These are phyloP conservation scores for Elysia chlorotica DNA, from an alignment of 1,140 invertebrate genomes.

Conservation along the genomic window DNA sequence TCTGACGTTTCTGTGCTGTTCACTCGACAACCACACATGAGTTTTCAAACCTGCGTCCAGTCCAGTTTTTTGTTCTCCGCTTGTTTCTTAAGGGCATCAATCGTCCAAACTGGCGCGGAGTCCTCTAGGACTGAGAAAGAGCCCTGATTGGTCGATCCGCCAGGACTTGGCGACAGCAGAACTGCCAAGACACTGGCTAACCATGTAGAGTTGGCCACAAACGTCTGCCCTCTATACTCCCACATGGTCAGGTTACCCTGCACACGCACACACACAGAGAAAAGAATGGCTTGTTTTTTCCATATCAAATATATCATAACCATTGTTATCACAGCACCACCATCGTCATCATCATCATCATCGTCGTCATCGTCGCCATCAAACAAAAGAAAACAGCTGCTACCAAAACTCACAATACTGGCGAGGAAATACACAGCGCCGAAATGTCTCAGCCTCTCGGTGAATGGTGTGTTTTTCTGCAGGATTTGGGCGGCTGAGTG, in stretches of 20 bases:
- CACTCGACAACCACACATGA: no score
- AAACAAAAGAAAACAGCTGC: background rate
- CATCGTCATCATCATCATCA: background rate
- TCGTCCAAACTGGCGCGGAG: background rate
- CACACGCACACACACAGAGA: background rate
- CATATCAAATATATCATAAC: background rate
- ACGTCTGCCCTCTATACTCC: background rate
- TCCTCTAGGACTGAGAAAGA: background rate
- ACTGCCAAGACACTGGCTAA: background rate
- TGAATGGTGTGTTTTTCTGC: background rate
- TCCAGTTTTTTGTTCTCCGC: background rate
- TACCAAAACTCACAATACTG: constrained; percentile 4
- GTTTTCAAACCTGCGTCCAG: background rate
- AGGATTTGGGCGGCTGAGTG: constrained; percentile 1
- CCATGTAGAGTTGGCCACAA: background rate
- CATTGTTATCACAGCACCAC: background rate
- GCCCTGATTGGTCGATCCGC: background rate
- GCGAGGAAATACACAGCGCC: constrained; percentile 16
- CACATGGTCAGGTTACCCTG: background rate
- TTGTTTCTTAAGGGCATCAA: background rate
- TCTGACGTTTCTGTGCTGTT: background rate
- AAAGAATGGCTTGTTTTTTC: background rate
- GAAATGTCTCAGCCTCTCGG: background rate
- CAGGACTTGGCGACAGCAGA: background rate
- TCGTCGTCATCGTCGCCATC: background rate